A percentile compares a stretch with the other conserved stretches of the same genome.
These are phyloP conservation scores for Periplaneta americana DNA, from an alignment of 1,140 invertebrate genomes.

Conservation along the genomic window DNA sequence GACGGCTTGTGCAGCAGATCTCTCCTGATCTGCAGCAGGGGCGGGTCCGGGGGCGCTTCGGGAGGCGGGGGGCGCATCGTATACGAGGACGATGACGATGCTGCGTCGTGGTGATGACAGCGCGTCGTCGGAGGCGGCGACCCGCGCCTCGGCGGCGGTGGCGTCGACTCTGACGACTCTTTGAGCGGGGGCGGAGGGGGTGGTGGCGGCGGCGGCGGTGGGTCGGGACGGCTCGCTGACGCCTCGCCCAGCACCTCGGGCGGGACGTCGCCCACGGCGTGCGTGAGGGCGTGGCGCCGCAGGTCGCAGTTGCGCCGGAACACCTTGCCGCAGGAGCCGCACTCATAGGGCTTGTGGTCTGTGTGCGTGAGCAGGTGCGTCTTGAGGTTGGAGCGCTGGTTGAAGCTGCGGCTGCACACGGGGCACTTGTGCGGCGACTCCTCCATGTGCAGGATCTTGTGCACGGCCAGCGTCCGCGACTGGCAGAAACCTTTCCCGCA, in stretches of 20 bases:
- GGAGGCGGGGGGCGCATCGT: conserved; percentile 9
- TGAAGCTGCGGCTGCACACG: conserved; percentile 82
- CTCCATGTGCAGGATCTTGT: conserved; percentile 89
- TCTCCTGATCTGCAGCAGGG: conserved; percentile 10
- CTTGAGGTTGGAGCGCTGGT: conserved; percentile 87
- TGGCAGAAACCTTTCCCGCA: conserved; percentile 97
- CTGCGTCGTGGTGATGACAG: background rate
- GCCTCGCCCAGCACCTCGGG: conserved; percentile 59
- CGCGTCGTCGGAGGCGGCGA: background rate
- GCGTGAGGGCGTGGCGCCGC: conserved; percentile 75
- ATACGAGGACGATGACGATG: background rate
- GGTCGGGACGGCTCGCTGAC: conserved; percentile 4
- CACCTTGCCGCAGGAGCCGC: conserved; percentile 82
- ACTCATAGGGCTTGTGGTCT: conserved; percentile 91
- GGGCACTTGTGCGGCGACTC: conserved; percentile 90
- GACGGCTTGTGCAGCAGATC: background rate
- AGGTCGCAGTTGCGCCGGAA: conserved; percentile 82
- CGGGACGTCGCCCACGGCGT: conserved; percentile 76
- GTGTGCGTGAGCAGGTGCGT: conserved; percentile 93
- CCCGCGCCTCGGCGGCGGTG: background rate
- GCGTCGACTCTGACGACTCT: background rate
- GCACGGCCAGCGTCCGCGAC: conserved; percentile 85
- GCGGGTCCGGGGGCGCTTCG: background rate
- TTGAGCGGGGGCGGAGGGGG: background rate
- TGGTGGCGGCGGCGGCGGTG: background rate